These are phyloP conservation scores for Ovis canadensis DNA, from an alignment of 2,113 vertebrate genomes.

Conservation along the genomic window DNA sequence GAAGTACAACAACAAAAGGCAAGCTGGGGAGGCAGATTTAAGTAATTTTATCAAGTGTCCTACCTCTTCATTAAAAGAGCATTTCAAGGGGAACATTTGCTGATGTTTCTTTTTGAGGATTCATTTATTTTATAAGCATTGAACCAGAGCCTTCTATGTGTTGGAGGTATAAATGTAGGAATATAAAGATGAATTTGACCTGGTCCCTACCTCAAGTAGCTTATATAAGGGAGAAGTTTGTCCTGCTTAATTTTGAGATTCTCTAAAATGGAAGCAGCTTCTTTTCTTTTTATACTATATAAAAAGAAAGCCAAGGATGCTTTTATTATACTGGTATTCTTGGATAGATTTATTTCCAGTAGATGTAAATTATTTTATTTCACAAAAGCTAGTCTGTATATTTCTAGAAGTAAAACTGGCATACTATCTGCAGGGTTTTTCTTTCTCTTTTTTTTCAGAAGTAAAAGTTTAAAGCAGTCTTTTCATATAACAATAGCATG, in stretches of 20 bases:
- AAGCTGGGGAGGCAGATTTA: background rate
- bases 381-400: background rate
- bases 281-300: background rate
- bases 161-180: background rate
- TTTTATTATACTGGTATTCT: conserved; percentile 21
- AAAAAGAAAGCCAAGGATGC: conserved; percentile 22
- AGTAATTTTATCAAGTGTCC: background rate
- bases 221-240: conserved; percentile 38
- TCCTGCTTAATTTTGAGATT: background rate
- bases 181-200: background rate
- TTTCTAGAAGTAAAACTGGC: conserved; percentile 15
- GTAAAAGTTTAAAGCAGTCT: background rate
- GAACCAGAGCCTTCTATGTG: background rate
- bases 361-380: conserved; percentile 34
- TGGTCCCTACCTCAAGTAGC: background rate
- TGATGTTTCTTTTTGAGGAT: background rate
- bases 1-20: background rate
- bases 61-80: background rate
- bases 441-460: background rate
- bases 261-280: background rate
- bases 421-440: background rate
- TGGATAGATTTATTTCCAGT: background rate
- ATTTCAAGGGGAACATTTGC: background rate
- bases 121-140: conserved; percentile 16
- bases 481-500: background rate